These are phyloP conservation scores for Rhingia rostrata DNA, from an alignment of 2,888 invertebrate species.

Conservation along the genomic window DNA sequence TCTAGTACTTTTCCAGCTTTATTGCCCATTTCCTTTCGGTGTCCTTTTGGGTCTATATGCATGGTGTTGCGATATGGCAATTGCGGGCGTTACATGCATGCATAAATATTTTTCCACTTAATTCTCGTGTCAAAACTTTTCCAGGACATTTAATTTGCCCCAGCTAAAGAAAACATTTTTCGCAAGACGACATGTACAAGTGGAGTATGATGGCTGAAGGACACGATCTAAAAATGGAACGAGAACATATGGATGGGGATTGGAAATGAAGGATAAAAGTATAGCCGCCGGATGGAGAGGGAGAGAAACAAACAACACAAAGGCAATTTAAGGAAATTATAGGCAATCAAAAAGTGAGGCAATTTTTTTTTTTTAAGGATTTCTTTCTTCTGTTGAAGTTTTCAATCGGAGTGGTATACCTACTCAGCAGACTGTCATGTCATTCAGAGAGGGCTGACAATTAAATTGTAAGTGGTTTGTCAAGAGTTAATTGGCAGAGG, in stretches of 20 bases:
- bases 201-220: slow-evolving; percentile 18
- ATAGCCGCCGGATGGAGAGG: slow-evolving; percentile 18
- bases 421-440: slow-evolving; percentile 12
- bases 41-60: slow-evolving; percentile 26
- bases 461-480: background rate
- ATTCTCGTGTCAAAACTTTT: slow-evolving; percentile 75
- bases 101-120: slow-evolving; percentile 74
- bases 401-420: slow-evolving; percentile 1
- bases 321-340: slow-evolving; percentile 72
- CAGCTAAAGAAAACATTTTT: slow-evolving; percentile 41
- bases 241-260: slow-evolving; percentile 9
- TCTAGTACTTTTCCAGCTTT: slow-evolving; percentile 64
- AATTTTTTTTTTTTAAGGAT: slow-evolving; percentile 42
- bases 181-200: slow-evolving; percentile 32
- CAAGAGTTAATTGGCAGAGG: background rate
- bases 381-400: slow-evolving; percentile 5
- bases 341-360: slow-evolving; percentile 63
- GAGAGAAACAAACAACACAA: slow-evolving; percentile 53
- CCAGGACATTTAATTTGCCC: slow-evolving; percentile 74
- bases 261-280: slow-evolving; percentile 20
- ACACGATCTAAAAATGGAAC: slow-evolving; percentile 17
- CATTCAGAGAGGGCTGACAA: slow-evolving; percentile 2
- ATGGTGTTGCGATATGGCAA: background rate
- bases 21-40: slow-evolving; percentile 72
- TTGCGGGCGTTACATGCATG: slow-evolving; percentile 67